phyloP scores from a whole-genome alignment of 2,888 invertebrate species.

The Eilema depressum region DNA sequence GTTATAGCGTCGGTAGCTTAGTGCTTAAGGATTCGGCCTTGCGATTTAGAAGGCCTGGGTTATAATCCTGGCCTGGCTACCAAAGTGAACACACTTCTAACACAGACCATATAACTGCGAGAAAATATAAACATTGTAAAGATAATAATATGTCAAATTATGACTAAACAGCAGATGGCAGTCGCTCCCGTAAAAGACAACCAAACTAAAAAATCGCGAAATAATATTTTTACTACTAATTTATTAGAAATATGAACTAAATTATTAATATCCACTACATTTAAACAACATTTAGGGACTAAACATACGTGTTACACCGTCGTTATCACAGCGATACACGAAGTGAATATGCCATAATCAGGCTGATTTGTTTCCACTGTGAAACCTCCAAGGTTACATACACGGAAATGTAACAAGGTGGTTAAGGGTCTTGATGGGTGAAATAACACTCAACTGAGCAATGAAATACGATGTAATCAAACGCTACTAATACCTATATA shows the following conservation, averaged over 20 bases:
- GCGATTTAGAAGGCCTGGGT: no score
- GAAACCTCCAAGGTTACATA: background rate
- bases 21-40: no score
- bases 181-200: background rate
- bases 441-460: slow-evolving; percentile 3
- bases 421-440: background rate
- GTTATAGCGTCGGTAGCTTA: no score
- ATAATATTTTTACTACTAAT: background rate
- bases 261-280: background rate
- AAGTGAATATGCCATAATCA: background rate
- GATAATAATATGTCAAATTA: no score
- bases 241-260: background rate
- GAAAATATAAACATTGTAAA: no score
- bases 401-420: background rate
- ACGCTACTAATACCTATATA: background rate
- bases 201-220: background rate
- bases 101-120: no score
- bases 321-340: background rate
- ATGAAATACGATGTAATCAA: background rate
- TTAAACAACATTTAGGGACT: background rate
- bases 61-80: no score
- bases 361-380: background rate
- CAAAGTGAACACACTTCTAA: no score
- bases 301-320: background rate
- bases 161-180: background rate